Base-by-base conservation (phyloP, 2,797 vertebrate genomes). In the Scyliorhinus canicula region DNA sequence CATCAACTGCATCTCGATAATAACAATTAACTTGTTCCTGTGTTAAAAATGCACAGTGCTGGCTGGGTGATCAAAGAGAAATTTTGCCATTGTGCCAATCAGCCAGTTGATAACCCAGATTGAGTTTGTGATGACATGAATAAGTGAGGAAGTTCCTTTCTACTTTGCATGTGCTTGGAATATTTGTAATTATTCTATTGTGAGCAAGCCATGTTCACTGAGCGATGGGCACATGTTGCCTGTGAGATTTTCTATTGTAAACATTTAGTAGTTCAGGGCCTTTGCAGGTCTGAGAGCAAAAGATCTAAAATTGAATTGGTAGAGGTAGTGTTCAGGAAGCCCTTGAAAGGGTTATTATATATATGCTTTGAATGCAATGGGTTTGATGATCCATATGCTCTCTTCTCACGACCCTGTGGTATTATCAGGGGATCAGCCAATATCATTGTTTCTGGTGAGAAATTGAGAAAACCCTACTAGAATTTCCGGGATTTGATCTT, bases 21-120 rank as follows among this genome's bases (percentile, higher is more conserved):
- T 90, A 31, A 31, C 52, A 90, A n/a, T 85, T 90, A 60, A 60
- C 5, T 5, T 57, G 86, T 90, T 57, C 2, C 47, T 55, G 55
- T 60, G 86, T 60, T 90, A 21, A 90, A 90, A 90, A 16, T 4
- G 55, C 55, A n/a, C 26, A 90, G 31, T 90, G 52, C 55, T 90
- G 86, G 52, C 55, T 90, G 55, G 55, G 35, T n/a, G 31, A 60
- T 90, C 86, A 90, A n/a, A 90, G 31, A 55, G 16, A 60, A 90
- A 90, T 90, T 7, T 88, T 88, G 52, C 52, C 52, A n/a, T n/a
- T 57, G 52, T 90, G 86, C 86, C 55, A n/a, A 60, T 90, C 55
- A 90, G 55, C 55, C 0, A 19, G 4, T 21, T n/a, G 55, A 55
- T 88, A 57, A 16, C 12, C 50, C 31, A 57, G 28, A 86, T 35